Base-by-base conservation (phyloP, 2,113 vertebrate genomes). In the Todiramphus chloris region DNA sequence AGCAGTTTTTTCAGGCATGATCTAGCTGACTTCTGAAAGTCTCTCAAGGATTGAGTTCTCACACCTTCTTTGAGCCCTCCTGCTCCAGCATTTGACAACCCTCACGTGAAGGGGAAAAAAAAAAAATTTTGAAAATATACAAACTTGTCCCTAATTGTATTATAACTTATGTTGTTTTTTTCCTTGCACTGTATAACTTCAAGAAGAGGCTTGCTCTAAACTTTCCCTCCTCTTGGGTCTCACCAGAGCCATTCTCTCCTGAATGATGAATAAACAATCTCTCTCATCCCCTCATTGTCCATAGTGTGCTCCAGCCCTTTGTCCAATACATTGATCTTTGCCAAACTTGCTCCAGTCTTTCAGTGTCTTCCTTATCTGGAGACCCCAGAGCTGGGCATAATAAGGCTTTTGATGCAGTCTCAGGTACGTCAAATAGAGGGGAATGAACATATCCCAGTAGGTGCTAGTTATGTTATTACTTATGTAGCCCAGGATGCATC, bases 301-400 rank as follows among this genome's bases (percentile, higher is more conserved):
- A 6, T 4, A 4, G 3, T 5, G 4, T 50, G 11, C 8, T 74
- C 8, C 31, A 90, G 25, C 2, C 5, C 30, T 9, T 6, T 27
- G 25, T 1, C 4, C 13, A 35, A 6, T 4, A 25, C 30, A 6
- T 1, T 25, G 4, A 4, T 23, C 8, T 51, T 13, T 9, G 5
- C 5, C 72, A 11, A 6, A 31, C 6, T 56, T 80, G 3, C 7
- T 55, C 0, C 2, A 44, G 4, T 30, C 8, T 85, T 10, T 46
- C 25, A 43, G 5, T 13, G 2, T 11, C 24, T 70, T 56, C 58
- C 33, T 27, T 75, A 1, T 28, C 48, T 48, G n/a, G 15, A 60
- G 4, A 39, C 7, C 2, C 6, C n/a, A 75, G 51, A 83, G 14
- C 9, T 41, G 35, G 16, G 55, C 16, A 20, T 3, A 35, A 6